Evolutionary conservation across 1,140 invertebrate species (phyloP).

Genomic region (Eupristina koningsbergeri): DNA sequence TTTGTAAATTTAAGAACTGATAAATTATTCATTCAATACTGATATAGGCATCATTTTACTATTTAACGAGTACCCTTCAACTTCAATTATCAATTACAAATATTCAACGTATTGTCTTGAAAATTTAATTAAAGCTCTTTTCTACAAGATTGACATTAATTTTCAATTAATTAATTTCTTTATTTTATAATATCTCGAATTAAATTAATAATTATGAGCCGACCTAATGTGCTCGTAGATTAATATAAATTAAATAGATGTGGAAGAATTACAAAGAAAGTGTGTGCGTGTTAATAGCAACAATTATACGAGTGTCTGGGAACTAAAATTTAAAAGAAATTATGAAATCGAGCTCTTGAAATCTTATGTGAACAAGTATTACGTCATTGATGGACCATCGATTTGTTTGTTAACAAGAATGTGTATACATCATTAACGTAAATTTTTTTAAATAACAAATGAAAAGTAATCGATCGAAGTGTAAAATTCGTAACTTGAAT

Average conservation of each 20-base stretch:
- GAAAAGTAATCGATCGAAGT: slow-evolving; percentile 28
- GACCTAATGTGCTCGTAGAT: slow-evolving; percentile 33
- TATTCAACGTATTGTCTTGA: slow-evolving; percentile 1
- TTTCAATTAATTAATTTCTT: slow-evolving; percentile 1
- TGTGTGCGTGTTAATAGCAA: slow-evolving; percentile 41
- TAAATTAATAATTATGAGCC: slow-evolving; percentile 32
- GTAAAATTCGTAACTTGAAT: slow-evolving; percentile 39
- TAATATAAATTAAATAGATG: slow-evolving; percentile 29
- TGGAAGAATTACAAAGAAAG: slow-evolving; percentile 38
- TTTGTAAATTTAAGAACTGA: slow-evolving; percentile 48
- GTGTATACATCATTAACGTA: slow-evolving; percentile 37
- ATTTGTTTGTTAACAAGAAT: slow-evolving; percentile 44
- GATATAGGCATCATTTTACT: slow-evolving; percentile 29
- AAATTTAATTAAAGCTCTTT: slow-evolving; percentile 1
- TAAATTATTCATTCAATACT: slow-evolving; percentile 48
- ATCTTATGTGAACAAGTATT: slow-evolving; percentile 44
- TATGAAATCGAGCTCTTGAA: slow-evolving; percentile 19
- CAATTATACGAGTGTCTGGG: slow-evolving; percentile 46
- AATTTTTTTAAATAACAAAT: slow-evolving; percentile 42
- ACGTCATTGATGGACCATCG: slow-evolving; percentile 43
- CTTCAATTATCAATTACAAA: background rate
- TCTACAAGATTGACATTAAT: slow-evolving; percentile 9
- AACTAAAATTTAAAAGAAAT: slow-evolving; percentile 36
- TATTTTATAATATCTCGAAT: slow-evolving; percentile 14
- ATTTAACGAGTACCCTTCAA: slow-evolving; percentile 32